Percentiles rank a stretch among this genome's conserved stretches.
phyloP scores from a whole-genome alignment of 53 echinoderm and acorn worm species.

The Luidia sarsii region DNA sequence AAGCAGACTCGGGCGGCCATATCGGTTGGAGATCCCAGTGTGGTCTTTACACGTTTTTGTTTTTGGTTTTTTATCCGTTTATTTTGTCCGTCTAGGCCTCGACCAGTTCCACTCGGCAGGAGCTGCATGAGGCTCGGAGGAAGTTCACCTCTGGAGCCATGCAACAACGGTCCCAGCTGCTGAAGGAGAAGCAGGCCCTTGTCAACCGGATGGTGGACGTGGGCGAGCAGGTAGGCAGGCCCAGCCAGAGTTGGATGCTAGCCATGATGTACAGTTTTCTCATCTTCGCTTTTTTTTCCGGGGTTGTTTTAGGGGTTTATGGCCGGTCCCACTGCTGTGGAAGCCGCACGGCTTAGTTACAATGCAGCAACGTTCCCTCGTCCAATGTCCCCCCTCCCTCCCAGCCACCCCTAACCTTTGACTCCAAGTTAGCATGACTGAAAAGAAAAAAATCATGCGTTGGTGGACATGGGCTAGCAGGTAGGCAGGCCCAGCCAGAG shows the following conservation, averaged over 20 bases:
- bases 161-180: slow-evolving; percentile 64
- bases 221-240: slow-evolving; percentile 91
- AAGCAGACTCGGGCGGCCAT: no score
- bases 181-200: slow-evolving; percentile 86
- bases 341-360: slow-evolving; percentile 31
- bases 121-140: slow-evolving; percentile 82
- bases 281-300: slow-evolving; percentile 28
- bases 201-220: slow-evolving; percentile 88
- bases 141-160: slow-evolving; percentile 77
- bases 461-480: slow-evolving; percentile 90
- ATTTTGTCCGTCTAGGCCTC: slow-evolving; percentile 83
- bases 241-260: slow-evolving; percentile 89
- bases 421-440: slow-evolving; percentile 17
- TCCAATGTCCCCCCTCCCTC: background rate
- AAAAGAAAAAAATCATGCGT: slow-evolving; percentile 2
- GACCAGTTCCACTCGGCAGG: slow-evolving; percentile 78
- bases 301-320: background rate
- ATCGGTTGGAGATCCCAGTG: no score
- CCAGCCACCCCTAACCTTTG: no score
- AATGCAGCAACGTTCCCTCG: background rate
- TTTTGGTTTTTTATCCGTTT: no score
- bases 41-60: no score
- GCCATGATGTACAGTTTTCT: slow-evolving; percentile 90
- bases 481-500: no score
- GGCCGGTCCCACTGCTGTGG: background rate